Percentiles rank a stretch among this genome's conserved stretches.
Conservation (phyloP, 1,140 invertebrate species). For the Drosophila fuyamai region DNA sequence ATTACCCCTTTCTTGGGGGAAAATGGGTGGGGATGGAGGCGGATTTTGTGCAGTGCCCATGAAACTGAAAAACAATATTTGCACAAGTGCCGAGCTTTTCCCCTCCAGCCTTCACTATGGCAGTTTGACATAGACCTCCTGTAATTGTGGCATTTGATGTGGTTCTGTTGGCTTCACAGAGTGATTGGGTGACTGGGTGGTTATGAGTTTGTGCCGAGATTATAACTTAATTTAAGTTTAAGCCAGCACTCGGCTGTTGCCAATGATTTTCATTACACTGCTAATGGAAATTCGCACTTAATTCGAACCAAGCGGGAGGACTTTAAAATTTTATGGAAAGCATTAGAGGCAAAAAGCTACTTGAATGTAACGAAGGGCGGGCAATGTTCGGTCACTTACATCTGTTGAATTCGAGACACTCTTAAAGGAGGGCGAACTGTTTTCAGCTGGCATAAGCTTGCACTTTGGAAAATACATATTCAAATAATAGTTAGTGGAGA, state of each 20-base stretch:
- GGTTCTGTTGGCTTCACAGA: slow-evolving; percentile 2
- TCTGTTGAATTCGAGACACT: slow-evolving; percentile 77
- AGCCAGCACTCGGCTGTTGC: slow-evolving; percentile 35
- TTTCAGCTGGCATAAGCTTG: slow-evolving; percentile 77
- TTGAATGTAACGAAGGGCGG: slow-evolving; percentile 15
- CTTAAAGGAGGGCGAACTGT: slow-evolving; percentile 77
- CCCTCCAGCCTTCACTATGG: background rate
- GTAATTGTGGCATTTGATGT: slow-evolving; percentile 30
- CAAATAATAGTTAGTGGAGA: slow-evolving; percentile 18
- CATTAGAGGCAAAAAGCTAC: slow-evolving; percentile 42
- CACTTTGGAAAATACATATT: slow-evolving; percentile 50
- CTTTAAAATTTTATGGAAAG: slow-evolving; percentile 32
- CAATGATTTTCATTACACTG: slow-evolving; percentile 12
- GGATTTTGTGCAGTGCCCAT: slow-evolving; percentile 17
- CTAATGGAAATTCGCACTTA: slow-evolving; percentile 69
- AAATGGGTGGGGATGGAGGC: background rate
- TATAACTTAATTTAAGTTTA: slow-evolving; percentile 76
- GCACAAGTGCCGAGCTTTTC: slow-evolving; percentile 58
- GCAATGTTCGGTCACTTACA: slow-evolving; percentile 65
- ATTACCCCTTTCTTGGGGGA: slow-evolving; percentile 13
- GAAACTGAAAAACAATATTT: slow-evolving; percentile 76
- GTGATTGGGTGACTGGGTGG: slow-evolving; percentile 14
- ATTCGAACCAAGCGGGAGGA: slow-evolving; percentile 20
- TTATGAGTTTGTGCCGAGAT: slow-evolving; percentile 39
- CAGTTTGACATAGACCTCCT: slow-evolving; percentile 30